Conservation (phyloP, 2,888 invertebrate species). For the Spodoptera picta region DNA sequence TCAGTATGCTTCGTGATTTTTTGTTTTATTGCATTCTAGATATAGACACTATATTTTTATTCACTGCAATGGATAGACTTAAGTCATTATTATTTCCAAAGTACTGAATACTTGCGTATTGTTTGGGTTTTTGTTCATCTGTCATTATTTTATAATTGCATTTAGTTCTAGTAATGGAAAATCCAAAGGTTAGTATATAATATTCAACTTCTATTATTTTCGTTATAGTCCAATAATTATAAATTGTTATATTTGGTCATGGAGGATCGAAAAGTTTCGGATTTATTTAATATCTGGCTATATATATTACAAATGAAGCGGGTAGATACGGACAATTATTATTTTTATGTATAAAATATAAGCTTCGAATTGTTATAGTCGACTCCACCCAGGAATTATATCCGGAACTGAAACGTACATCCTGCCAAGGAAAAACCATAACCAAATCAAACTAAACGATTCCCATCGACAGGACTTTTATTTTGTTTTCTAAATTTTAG, state of each 20-base stretch:
- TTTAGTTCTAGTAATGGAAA: conserved; percentile 87
- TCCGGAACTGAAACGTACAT: conserved; percentile 59
- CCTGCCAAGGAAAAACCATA: conserved; percentile 64
- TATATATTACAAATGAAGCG: conserved; percentile 34
- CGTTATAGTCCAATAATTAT: conserved; percentile 69
- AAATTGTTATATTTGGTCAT: conserved; percentile 72
- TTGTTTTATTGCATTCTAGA: conserved; percentile 75
- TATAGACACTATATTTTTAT: conserved; percentile 68
- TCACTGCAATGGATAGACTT: conserved; percentile 81
- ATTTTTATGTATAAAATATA: conserved; percentile 42
- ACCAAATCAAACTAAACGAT: conserved; percentile 71
- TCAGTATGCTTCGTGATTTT: conserved; percentile 74
- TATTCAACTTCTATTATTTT: conserved; percentile 69
- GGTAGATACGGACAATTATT: conserved; percentile 44
- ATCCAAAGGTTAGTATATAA: conserved; percentile 88
- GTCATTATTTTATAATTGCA: conserved; percentile 84
- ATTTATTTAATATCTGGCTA: conserved; percentile 55
- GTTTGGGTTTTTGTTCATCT: conserved; percentile 80
- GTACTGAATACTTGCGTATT: conserved; percentile 83
- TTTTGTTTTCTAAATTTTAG: conserved; percentile 86
- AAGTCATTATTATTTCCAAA: conserved; percentile 86
- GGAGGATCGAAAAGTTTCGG: conserved; percentile 66
- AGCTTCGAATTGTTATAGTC: conserved; percentile 53
- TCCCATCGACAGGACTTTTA: conserved; percentile 76
- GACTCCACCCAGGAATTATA: conserved; percentile 45